phyloP scores from a whole-genome alignment of 2,888 invertebrate species.

The Tenthredo notha region DNA sequence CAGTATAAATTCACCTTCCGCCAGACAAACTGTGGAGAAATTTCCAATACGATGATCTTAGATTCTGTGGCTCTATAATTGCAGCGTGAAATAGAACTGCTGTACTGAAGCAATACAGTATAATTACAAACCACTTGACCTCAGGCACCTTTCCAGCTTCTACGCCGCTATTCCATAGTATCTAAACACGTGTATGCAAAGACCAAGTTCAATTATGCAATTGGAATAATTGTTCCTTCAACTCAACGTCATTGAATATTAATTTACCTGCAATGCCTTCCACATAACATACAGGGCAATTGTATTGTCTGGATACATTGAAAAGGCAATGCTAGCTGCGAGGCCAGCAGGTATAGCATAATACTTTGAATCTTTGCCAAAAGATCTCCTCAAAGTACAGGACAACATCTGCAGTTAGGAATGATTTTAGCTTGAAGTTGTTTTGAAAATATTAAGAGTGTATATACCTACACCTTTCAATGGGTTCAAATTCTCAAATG shows the following conservation, averaged over 20 bases:
- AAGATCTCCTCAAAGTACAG: slow-evolving; percentile 84
- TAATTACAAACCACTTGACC: slow-evolving; percentile 85
- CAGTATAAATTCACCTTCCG: slow-evolving; percentile 79
- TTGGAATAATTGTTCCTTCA: not conserved
- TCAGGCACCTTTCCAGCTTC: slow-evolving; percentile 84
- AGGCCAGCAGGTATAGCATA: slow-evolving; percentile 87
- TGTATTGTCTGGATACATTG: slow-evolving; percentile 87
- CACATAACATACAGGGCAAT: slow-evolving; percentile 91
- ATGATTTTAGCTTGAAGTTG: slow-evolving; percentile 35
- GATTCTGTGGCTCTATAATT: slow-evolving; percentile 88
- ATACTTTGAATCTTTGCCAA: slow-evolving; percentile 82
- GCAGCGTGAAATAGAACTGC: slow-evolving; percentile 89
- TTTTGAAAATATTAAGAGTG: not conserved
- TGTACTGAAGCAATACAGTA: slow-evolving; percentile 89
- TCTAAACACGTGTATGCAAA: slow-evolving; percentile 77
- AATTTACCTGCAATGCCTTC: slow-evolving; percentile 88
- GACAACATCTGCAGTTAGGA: slow-evolving; percentile 80
- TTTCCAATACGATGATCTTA: slow-evolving; percentile 91
- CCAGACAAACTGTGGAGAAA: slow-evolving; percentile 89
- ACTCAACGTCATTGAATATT: slow-evolving; percentile 10
- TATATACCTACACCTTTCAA: too few relatives aligned
- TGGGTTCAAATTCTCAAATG: too few relatives aligned
- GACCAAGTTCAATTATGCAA: not conserved
- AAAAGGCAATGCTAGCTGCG: slow-evolving; percentile 86
- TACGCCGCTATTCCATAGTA: slow-evolving; percentile 87